Evolutionary conservation across 2,797 vertebrate species (phyloP).

Genomic region (Lacerta bilineata): DNA sequence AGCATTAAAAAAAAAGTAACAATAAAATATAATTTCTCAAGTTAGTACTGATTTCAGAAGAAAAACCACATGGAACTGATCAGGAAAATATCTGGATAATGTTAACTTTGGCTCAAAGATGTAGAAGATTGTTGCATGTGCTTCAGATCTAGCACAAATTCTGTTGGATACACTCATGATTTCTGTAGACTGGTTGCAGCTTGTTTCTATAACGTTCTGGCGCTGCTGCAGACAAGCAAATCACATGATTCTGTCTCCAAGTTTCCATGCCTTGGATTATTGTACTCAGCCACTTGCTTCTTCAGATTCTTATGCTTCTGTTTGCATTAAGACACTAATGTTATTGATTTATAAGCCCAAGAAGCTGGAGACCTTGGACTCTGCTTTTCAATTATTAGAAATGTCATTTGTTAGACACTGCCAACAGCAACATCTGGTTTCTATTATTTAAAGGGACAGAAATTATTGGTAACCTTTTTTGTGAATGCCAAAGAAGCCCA

Average conservation of each 20-base stretch:
- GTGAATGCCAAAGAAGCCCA: constrained; percentile 68
- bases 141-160: constrained; percentile 1
- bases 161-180: neutral
- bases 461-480: constrained; percentile 75
- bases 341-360: constrained; percentile 60
- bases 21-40: constrained; percentile 5
- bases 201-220: constrained; percentile 29
- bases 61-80: constrained; percentile 10
- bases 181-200: constrained; percentile 15
- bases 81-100: neutral
- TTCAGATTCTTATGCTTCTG: constrained; percentile 57
- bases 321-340: constrained; percentile 58
- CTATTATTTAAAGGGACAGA: constrained; percentile 73
- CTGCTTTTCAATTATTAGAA: constrained; percentile 69
- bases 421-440: constrained; percentile 72
- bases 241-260: constrained; percentile 34
- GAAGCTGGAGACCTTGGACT: constrained; percentile 53
- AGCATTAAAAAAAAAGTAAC: neutral
- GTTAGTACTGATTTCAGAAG: constrained; percentile 15
- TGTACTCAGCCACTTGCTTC: constrained; percentile 49
- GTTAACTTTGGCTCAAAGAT: constrained; percentile 27
- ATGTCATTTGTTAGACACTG: constrained; percentile 67
- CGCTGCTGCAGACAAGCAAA: constrained; percentile 25
- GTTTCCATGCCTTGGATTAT: constrained; percentile 55
- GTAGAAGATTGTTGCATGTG: neutral